Base-by-base conservation (phyloP, 2,888 invertebrate species). In the Chalcis sispes region DNA sequence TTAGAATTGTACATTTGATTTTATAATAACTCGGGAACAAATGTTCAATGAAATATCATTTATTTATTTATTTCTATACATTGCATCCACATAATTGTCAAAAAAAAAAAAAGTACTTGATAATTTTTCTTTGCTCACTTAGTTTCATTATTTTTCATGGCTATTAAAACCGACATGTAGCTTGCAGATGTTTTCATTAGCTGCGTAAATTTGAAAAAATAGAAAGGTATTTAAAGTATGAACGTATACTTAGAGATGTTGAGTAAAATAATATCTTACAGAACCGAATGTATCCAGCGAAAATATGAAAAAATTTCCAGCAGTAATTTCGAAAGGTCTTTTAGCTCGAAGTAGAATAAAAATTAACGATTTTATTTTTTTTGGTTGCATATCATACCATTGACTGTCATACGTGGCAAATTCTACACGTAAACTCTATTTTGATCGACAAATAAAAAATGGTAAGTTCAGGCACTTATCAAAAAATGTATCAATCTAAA, bases 331-430 rank as follows among this genome's bases (percentile, higher is more conserved):
- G 0, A 82, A 46, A 29, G 81, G 81, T 27, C 58, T 74, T 61
- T 67, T 69, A 1, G 80, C 54, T 0, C 79, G 75, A 0, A 61
- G 66, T 67, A 82, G 80, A 23, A 83, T 27, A 8, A 81, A 0
- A 25, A 83, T 48, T 27, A 83, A 15, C 7, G 71, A 27, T 67
- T 48, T 81, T 1, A 73, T 75, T 62, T 82, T 71, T 7, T 58
- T 69, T 0, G 78, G 32, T 10, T 78, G 66, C 15, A 80, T 72
- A 62, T 73, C 71, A 40, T 81, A 83, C 82, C 83, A 82, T 3
- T 66, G 42, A 25, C 8, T 65, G 64, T 77, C 64, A 7, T 72
- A 77, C 1, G 32, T 58, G 1, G 67, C 50, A 10, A 67, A 10
- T 18, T 70, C 72, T 3, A 83, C 62, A 23, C 64, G 72, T 32